Evolutionary conservation across 2,113 vertebrate genomes (phyloP).

Genomic region (Mystacornis crossleyi): DNA sequence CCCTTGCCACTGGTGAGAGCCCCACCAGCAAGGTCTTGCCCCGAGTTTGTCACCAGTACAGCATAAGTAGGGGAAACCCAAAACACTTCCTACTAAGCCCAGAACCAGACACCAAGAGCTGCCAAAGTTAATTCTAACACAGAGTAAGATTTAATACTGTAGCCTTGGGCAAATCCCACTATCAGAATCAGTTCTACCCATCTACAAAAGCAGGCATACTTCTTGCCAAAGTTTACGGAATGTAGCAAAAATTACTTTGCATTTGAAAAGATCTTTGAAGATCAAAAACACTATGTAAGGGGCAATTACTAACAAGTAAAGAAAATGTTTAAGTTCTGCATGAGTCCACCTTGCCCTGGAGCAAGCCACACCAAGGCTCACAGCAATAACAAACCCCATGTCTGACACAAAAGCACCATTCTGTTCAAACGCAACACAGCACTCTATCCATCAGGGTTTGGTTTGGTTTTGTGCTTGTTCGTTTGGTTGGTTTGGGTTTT

Average conservation of each 20-base stretch:
- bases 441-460: not conserved
- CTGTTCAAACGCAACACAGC: not conserved
- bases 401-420: not conserved
- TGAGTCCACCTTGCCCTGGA: not conserved
- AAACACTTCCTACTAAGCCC: not conserved
- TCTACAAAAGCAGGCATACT: not conserved
- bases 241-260: conserved; percentile 23
- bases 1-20: not conserved
- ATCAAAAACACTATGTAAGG: not conserved
- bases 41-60: not conserved
- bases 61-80: not conserved
- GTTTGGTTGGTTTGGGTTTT: not conserved
- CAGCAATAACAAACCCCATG: not conserved
- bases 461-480: not conserved
- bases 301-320: conserved; percentile 10
- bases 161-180: not conserved
- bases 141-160: not conserved
- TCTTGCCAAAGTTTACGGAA: not conserved
- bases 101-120: not conserved
- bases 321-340: not conserved
- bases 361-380: not conserved
- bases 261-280: conserved; percentile 55
- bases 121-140: not conserved
- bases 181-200: not conserved
- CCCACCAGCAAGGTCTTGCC: not conserved